Conservation (phyloP, 2,113 vertebrate species). For the Paracanthobrama guichenoti region DNA sequence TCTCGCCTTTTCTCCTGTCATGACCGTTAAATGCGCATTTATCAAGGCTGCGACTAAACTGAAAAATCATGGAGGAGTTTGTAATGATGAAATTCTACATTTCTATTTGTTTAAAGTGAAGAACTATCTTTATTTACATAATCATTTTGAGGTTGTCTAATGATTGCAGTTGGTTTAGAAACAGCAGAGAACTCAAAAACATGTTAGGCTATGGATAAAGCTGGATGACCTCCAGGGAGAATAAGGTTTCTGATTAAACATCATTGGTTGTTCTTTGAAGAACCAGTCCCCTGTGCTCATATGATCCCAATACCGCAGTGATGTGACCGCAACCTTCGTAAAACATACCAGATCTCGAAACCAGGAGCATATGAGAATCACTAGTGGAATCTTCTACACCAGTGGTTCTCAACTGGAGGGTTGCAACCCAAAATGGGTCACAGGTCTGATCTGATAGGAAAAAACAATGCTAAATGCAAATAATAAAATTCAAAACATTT, state of each 20-base stretch:
- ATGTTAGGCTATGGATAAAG: not conserved
- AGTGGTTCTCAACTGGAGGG: not conserved
- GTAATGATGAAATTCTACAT: not conserved
- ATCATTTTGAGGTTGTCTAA: not conserved
- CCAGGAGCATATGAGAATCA: constrained; percentile 25
- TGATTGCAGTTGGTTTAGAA: constrained; percentile 17
- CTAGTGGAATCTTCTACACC: not conserved
- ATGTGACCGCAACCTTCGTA: constrained; percentile 14
- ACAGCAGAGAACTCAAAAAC: constrained; percentile 15
- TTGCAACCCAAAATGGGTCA: constrained; percentile 3
- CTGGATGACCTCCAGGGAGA: constrained; percentile 22
- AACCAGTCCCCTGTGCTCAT: not conserved
- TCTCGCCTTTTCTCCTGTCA: constrained; percentile 43
- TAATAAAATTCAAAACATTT: not conserved
- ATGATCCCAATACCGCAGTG: constrained; percentile 4
- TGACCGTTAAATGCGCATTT: constrained; percentile 61
- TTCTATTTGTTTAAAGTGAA: not conserved
- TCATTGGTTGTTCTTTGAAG: constrained; percentile 19
- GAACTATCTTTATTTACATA: not conserved
- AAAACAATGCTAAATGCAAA: constrained; percentile 7
- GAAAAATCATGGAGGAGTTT: constrained; percentile 36
- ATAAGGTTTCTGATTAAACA: constrained; percentile 33
- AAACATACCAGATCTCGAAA: constrained; percentile 34
- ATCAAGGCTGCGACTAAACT: constrained; percentile 53
- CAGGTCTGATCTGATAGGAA: not conserved